Evolutionary conservation across 2,888 invertebrate genomes (phyloP).

Genomic region (Chironomus tentans): DNA sequence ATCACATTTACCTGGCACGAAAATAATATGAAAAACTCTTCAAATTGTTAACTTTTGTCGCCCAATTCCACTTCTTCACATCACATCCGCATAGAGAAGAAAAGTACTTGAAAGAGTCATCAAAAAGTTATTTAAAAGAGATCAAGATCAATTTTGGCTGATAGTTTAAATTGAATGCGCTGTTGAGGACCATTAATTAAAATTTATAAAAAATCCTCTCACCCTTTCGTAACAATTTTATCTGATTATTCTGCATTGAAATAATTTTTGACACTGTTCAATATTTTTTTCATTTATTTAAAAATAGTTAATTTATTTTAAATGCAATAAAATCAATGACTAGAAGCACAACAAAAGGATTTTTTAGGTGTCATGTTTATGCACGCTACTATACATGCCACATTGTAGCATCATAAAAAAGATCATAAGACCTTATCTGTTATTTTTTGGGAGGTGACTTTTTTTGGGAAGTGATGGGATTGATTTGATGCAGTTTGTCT

Average conservation of each 20-base stretch:
- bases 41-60: background rate
- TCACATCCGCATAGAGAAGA: background rate
- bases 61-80: background rate
- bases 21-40: background rate
- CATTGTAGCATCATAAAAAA: conserved; percentile 8
- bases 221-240: background rate
- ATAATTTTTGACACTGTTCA: background rate
- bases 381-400: conserved; percentile 8
- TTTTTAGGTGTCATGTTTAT: conserved; percentile 22
- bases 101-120: conserved; percentile 19
- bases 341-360: conserved; percentile 7
- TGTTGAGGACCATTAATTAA: conserved; percentile 21
- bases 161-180: background rate
- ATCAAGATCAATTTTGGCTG: conserved; percentile 14
- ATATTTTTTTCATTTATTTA: background rate
- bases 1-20: background rate
- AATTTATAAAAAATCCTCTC: background rate
- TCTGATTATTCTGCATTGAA: background rate
- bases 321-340: conserved; percentile 14
- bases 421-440: background rate
- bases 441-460: background rate
- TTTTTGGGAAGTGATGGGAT: too few species aligned
- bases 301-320: conserved; percentile 12
- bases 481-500: too few species aligned
- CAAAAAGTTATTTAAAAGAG: conserved; percentile 26